Conservation (phyloP, 1,140 invertebrate genomes). For the Mercenaria mercenaria region DNA sequence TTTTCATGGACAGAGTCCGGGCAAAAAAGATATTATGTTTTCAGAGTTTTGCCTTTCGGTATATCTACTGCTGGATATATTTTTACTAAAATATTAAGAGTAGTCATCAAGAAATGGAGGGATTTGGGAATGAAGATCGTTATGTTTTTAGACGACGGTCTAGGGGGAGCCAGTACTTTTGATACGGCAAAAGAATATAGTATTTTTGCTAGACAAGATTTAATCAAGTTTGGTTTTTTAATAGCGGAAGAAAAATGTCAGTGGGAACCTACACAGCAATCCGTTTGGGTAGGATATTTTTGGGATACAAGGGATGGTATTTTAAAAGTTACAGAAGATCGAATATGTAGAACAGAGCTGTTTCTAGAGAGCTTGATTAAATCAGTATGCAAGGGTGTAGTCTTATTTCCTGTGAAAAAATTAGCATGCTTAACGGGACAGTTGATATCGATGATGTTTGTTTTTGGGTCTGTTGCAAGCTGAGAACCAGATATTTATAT, state of each 20-base stretch:
- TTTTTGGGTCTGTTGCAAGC: not conserved
- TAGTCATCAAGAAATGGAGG: not conserved
- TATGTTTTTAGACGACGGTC: slow-evolving; percentile 23
- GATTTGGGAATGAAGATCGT: not conserved
- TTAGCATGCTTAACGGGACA: not conserved
- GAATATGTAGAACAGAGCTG: not conserved
- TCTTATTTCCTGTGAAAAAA: not conserved
- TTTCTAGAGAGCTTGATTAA: not conserved
- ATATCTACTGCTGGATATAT: slow-evolving; percentile 33
- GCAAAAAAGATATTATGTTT: slow-evolving; percentile 15
- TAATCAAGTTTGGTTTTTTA: not conserved
- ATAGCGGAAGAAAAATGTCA: slow-evolving; percentile 11
- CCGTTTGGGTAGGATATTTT: slow-evolving; percentile 6
- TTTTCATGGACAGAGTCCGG: not conserved
- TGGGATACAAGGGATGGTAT: not conserved
- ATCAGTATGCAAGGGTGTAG: not conserved
- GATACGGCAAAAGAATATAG: not conserved
- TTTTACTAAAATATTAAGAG: slow-evolving; percentile 39
- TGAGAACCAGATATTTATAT: not conserved
- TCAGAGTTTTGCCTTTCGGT: slow-evolving; percentile 17
- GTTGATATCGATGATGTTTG: not conserved
- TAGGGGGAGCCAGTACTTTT: not conserved
- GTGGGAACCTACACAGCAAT: not conserved
- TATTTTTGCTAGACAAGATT: not conserved
- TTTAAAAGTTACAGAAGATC: not conserved